phyloP scores from a whole-genome alignment of 2,888 invertebrate genomes.

The Meteorus cinctellus region DNA sequence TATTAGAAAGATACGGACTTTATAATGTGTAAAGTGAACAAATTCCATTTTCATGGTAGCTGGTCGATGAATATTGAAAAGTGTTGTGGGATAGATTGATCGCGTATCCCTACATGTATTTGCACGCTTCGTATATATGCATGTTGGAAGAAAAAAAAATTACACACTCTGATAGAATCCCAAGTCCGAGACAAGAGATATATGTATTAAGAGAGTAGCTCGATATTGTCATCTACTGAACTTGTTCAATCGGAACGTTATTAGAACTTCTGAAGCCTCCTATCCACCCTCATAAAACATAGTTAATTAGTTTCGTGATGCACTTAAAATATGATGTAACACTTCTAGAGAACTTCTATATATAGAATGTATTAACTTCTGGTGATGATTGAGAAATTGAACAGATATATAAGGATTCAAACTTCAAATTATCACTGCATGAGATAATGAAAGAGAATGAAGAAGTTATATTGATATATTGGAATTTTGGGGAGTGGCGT shows the following conservation, averaged over 20 bases:
- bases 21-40: too few species aligned
- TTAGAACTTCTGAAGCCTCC: conserved; percentile 27
- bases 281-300: not conserved
- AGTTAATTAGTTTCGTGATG: conserved; percentile 16
- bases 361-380: not conserved
- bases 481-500: conserved; percentile 44
- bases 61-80: too few species aligned
- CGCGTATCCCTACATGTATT: too few species aligned
- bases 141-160: not conserved
- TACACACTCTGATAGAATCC: not conserved
- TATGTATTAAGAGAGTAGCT: not conserved
- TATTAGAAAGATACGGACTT: too few species aligned
- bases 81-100: too few species aligned
- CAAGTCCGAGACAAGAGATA: not conserved
- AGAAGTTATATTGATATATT: conserved; percentile 24
- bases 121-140: not conserved
- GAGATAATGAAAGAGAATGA: not conserved
- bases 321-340: not conserved
- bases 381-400: not conserved
- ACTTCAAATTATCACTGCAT: not conserved
- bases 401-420: not conserved
- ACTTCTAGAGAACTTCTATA: not conserved
- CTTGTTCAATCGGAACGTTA: conserved; percentile 11
- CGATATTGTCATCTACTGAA: not conserved
- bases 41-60: too few species aligned